Conservation (phyloP, 2,797 vertebrate genomes). For the Pseudomugil tenellus region DNA sequence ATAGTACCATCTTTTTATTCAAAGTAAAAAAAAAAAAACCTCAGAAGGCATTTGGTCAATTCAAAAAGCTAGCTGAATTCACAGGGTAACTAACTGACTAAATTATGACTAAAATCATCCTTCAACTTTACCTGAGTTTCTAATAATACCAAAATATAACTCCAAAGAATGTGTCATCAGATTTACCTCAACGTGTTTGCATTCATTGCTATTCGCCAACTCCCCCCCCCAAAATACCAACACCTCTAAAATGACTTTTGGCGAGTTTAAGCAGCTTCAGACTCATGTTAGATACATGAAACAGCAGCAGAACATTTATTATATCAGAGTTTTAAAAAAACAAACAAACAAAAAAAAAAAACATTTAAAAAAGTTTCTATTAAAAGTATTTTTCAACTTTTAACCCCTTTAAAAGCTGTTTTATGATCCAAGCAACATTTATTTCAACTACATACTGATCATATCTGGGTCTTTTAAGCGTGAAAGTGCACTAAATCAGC, state of each 20-base stretch:
- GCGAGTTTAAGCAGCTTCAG: conserved; percentile 55
- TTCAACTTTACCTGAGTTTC: conserved; percentile 74
- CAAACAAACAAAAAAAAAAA: not conserved
- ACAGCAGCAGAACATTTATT: conserved; percentile 35
- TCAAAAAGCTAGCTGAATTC: conserved; percentile 55
- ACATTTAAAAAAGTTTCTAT: not conserved
- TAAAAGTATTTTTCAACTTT: conserved; percentile 12
- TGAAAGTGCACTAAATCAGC: conserved; percentile 45
- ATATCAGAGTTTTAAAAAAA: conserved; percentile 26
- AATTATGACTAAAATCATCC: conserved; percentile 48
- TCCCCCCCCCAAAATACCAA: conserved; percentile 26
- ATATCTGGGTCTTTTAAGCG: conserved; percentile 36
- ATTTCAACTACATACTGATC: conserved; percentile 32
- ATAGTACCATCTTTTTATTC: conserved; percentile 55
- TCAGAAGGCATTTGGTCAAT: conserved; percentile 72
- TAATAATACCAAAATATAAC: conserved; percentile 49
- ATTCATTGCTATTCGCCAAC: conserved; percentile 1
- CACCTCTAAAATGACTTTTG: conserved; percentile 44
- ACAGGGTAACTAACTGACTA: conserved; percentile 50
- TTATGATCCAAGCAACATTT: conserved; percentile 35
- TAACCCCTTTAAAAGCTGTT: conserved; percentile 20
- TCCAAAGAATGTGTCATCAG: conserved; percentile 36
- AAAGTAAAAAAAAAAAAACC: conserved; percentile 21
- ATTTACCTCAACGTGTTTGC: conserved; percentile 29
- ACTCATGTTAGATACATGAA: conserved; percentile 37